These are phyloP conservation scores for Muscina levida DNA, from an alignment of 2,888 invertebrate species.

Conservation along the genomic window DNA sequence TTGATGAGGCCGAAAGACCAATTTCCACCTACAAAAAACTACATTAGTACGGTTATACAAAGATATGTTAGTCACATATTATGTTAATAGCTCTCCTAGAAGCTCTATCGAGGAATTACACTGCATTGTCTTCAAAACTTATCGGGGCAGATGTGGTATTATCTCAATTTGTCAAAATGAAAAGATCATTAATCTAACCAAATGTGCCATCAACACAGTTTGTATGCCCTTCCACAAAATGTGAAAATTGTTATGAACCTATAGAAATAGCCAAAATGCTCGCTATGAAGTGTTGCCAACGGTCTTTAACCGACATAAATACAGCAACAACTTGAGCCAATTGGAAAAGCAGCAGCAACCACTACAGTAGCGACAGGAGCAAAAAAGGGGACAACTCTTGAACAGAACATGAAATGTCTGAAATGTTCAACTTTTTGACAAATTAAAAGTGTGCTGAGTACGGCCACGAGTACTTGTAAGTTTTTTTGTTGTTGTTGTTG, in stretches of 20 bases:
- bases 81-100: too few relatives aligned
- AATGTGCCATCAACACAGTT: too few relatives aligned
- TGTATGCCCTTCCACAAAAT: not conserved
- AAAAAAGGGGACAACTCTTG: slow-evolving; percentile 11
- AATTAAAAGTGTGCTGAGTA: slow-evolving; percentile 57
- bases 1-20: too few relatives aligned
- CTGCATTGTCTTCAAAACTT: too few relatives aligned
- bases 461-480: slow-evolving; percentile 3
- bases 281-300: slow-evolving; percentile 12
- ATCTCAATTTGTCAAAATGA: too few relatives aligned
- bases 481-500: slow-evolving; percentile 27
- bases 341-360: not conserved
- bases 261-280: slow-evolving; percentile 21
- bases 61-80: too few relatives aligned
- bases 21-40: too few relatives aligned
- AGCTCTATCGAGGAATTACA: too few relatives aligned
- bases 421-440: slow-evolving; percentile 55
- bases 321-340: too few relatives aligned
- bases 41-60: too few relatives aligned
- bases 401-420: slow-evolving; percentile 46
- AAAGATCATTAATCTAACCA: too few relatives aligned
- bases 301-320: not conserved
- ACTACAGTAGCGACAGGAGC: not conserved
- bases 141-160: too few relatives aligned
- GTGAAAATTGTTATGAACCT: not conserved